A percentile compares a stretch with the other conserved stretches of the same genome.
Conservation (phyloP, 1,140 invertebrate species). For the Drosophila trapezifrons region DNA sequence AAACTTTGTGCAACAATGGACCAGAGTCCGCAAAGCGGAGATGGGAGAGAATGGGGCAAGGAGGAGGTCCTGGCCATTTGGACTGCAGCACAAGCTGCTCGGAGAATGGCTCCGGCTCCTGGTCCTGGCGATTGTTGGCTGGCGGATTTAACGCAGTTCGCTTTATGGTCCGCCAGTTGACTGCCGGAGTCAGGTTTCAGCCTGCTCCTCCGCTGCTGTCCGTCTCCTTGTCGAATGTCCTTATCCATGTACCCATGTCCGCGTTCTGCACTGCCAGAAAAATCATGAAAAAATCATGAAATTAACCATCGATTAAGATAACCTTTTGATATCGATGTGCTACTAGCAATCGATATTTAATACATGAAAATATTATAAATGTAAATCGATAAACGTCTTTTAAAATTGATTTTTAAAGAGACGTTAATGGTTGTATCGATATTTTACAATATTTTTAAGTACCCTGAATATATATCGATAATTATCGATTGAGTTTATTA, state of each 20-base stretch:
- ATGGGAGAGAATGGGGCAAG: not conserved
- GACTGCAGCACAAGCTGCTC: conserved; percentile 57
- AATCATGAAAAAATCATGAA: too few species aligned
- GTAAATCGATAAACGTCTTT: too few species aligned
- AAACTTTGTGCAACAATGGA: conserved; percentile 63
- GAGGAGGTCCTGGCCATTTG: conserved; percentile 28
- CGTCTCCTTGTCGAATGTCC: not conserved
- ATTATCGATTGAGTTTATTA: too few species aligned
- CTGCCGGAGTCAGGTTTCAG: conserved; percentile 41
- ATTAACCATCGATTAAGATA: too few species aligned
- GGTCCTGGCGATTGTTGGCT: conserved; percentile 52
- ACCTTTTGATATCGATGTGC: not conserved
- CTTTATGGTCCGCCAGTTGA: conserved; percentile 64
- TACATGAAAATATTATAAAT: too few species aligned
- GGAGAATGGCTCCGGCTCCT: not conserved
- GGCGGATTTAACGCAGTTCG: conserved; percentile 65
- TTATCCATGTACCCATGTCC: not conserved
- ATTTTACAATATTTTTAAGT: too few species aligned
- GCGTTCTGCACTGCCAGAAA: not conserved
- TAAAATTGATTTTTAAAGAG: not conserved
- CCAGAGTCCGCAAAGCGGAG: not conserved
- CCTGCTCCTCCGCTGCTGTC: conserved; percentile 7
- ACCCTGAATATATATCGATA: too few species aligned
- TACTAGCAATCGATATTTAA: too few species aligned
- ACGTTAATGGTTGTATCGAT: too few species aligned